phyloP scores from a whole-genome alignment of 2,888 invertebrate genomes.

The Xanthorhoe spadicearia region DNA sequence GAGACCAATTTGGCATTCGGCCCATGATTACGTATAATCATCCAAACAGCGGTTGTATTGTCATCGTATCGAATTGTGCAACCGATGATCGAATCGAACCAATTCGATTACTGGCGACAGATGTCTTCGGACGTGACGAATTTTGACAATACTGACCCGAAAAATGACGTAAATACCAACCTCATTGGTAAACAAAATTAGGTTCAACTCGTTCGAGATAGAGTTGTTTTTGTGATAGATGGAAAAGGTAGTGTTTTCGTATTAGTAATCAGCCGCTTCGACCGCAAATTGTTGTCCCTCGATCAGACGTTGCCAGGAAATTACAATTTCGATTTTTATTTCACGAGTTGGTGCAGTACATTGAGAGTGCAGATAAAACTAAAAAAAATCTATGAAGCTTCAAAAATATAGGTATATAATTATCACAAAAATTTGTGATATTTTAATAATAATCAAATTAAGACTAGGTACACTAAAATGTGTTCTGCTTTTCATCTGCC shows the following conservation, averaged over 20 bases:
- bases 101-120: constrained; percentile 83
- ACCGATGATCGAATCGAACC: constrained; percentile 72
- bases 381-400: too few species aligned
- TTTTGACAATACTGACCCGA: constrained; percentile 70
- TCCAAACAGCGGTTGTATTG: constrained; percentile 68
- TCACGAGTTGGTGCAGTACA: constrained; percentile 68
- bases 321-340: constrained; percentile 83
- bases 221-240: constrained; percentile 45
- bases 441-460: too few species aligned
- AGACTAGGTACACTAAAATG: too few species aligned
- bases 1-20: constrained; percentile 69
- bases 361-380: constrained; percentile 45
- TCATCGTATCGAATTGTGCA: constrained; percentile 83
- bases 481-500: too few species aligned
- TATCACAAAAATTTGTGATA: too few species aligned
- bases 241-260: constrained; percentile 60
- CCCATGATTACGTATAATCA: constrained; percentile 74
- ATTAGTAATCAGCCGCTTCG: constrained; percentile 81
- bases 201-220: constrained; percentile 38
- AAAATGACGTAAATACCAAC: constrained; percentile 52
- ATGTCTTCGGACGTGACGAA: constrained; percentile 84
- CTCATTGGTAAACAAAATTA: constrained; percentile 34
- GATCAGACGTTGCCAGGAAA: constrained; percentile 82
- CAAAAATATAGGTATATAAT: too few species aligned
- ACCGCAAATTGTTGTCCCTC: constrained; percentile 85